Base-by-base conservation (phyloP, 1,140 invertebrate genomes). In the Arion vulgaris region DNA sequence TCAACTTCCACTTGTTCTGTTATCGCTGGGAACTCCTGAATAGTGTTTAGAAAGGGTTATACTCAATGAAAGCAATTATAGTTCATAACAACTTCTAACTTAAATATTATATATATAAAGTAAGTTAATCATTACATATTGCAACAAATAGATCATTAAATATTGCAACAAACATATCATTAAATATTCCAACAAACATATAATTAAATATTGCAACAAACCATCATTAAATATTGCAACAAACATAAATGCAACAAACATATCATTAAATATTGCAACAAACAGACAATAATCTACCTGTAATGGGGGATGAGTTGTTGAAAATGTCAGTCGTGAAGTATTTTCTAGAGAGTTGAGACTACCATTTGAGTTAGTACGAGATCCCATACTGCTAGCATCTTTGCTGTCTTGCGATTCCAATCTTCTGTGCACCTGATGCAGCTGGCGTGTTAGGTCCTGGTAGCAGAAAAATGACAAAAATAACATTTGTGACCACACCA, bases 391-490 rank as follows among this genome's bases (percentile, higher is more conserved):
- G 36, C 93, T 89, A 28, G 92, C 93, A 88, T 94, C 94, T 77
- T 93, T 83, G 87, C 90, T 88, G 82, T 92, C 90, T 41, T 79
- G 85, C 38, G 51, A 78, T 93, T 95, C 85, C 91, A 93, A 88
- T 89, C 94, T 89, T 69, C 86, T 89, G 84, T 90, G 89, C 19
- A 87, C 89, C 69, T 83, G 94, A 57, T 94, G 93, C 34, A 96
- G 87, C 89, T 96, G 95, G 39, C 95, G 93, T 23, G 94, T 95
- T 83, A 96, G 90, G 90, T 96, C 95, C 93, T 94, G 83, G 23
- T 2, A 32, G 28, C 11, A 32, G 62, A 66, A 57, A 57, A 15
- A 45, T 45, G 41, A 45, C 41, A 45, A 5, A n/a, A n/a, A 45
- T 45, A 45, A 45, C 5, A 45, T 45, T 45, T n/a, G n/a, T n/a